Percentiles rank a stretch among this genome's conserved stretches.
These are phyloP conservation scores for Eilema griseolum DNA, from an alignment of 2,888 invertebrate genomes.

Conservation along the genomic window DNA sequence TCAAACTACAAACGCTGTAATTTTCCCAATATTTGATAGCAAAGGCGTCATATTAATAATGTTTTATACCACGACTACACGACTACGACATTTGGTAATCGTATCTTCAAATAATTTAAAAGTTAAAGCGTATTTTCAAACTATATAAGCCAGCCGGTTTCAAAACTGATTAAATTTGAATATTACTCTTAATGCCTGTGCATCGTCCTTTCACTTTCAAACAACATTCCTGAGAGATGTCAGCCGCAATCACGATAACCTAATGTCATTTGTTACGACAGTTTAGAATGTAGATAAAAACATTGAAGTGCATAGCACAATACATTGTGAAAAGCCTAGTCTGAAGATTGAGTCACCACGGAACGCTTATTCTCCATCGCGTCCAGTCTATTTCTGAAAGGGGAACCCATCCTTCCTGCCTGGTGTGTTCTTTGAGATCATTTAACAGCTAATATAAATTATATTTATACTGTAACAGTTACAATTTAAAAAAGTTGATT, in stretches of 20 bases:
- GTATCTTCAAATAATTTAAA: neutral
- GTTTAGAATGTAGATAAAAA: conserved; percentile 35
- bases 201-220: conserved; percentile 72
- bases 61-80: neutral
- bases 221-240: conserved; percentile 44
- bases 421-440: too few species aligned
- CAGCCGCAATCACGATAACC: conserved; percentile 32
- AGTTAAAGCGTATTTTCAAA: too few species aligned
- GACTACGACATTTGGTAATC: too few species aligned
- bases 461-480: too few species aligned
- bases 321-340: too few species aligned
- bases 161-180: conserved; percentile 55
- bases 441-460: too few species aligned
- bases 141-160: conserved; percentile 32
- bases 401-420: too few species aligned
- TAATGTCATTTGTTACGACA: conserved; percentile 43
- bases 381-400: too few species aligned
- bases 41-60: neutral
- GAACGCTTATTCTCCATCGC: too few species aligned
- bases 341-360: too few species aligned
- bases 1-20: neutral
- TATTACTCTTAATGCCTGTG: conserved; percentile 40
- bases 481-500: too few species aligned
- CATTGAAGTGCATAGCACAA: conserved; percentile 32
- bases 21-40: neutral